Evolutionary conservation across 2,888 invertebrate genomes (phyloP), one percentile per base, ranked within the genome.

Genomic region (Harpalus rubripes): DNA sequence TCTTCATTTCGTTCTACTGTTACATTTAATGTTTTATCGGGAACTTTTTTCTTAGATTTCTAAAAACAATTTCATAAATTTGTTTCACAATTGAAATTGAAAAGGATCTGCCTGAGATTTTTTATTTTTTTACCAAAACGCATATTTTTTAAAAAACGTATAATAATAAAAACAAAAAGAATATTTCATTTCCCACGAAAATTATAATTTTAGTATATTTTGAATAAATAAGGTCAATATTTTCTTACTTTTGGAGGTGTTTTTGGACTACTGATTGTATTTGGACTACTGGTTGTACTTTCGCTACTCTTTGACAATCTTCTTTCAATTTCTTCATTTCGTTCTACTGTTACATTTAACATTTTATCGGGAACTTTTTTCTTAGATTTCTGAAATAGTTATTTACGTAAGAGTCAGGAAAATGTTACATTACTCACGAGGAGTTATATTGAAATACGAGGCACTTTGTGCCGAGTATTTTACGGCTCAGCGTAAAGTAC

Each of bases 311-410:
- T 18, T 63, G 26, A 63, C 12, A 18, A 12, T 63, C 22, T 22
- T 22, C 18, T 63, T 1, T 26, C 18, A 22, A 63, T 63, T 2
- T 63, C 63, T 26, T 26, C 18, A 63, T 63, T 63, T 63, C 63
- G 18, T 12, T 22, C 26, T 22, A 63, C 12, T 12, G 7, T 18
- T 22, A 63, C 26, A 26, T 12, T 12, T 26, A 26, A 26, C 5
- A 32, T 32, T 4, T 32, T 32, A 32, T 32, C 32, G 5, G 32
- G 32, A 8, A 12, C 18, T 22, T 61, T 22, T 18, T 61, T 61
- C 7, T 1, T 61, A 22, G 18, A 12, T n/a, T n/a, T n/a, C n/a
- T n/a, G n/a, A n/a, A n/a, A n/a, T n/a, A n/a, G n/a, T n/a, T n/a
- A n/a, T n/a, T n/a, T n/a, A n/a, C n/a, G n/a, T n/a, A n/a, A n/a